Evolutionary conservation across 2,113 vertebrate genomes (phyloP).

Genomic region (Syngnathus typhle): DNA sequence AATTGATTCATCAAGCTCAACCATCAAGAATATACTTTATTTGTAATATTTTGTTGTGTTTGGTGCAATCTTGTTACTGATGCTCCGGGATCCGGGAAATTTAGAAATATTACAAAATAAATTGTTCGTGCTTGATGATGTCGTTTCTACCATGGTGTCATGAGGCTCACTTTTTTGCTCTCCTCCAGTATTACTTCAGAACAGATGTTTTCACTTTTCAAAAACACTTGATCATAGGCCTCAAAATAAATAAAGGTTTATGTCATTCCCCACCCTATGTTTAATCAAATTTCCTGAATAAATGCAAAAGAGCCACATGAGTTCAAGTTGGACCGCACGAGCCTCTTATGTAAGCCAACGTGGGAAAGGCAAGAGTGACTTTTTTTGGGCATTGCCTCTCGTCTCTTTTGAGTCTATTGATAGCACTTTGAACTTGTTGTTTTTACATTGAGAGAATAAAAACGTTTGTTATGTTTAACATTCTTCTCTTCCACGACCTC

Average conservation of each 20-base stretch:
- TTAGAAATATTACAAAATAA: too few relatives aligned
- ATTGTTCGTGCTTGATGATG: too few relatives aligned
- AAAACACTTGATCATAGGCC: too few relatives aligned
- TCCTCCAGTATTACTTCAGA: neutral
- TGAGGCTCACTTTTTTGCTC: too few relatives aligned
- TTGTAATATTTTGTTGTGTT: too few relatives aligned
- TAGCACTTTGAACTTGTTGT: slow-evolving; percentile 52
- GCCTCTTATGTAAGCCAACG: slow-evolving; percentile 40
- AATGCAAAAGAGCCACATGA: slow-evolving; percentile 12
- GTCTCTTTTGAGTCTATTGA: slow-evolving; percentile 50
- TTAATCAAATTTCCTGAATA: neutral
- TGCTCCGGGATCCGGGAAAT: too few relatives aligned
- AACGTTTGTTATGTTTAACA: slow-evolving; percentile 59
- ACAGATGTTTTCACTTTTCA: slow-evolving; percentile 32
- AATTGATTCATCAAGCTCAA: too few relatives aligned
- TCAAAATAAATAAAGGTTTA: neutral
- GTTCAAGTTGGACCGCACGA: slow-evolving; percentile 35
- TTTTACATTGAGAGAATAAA: slow-evolving; percentile 33
- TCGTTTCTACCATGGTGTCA: too few relatives aligned
- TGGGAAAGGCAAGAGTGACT: slow-evolving; percentile 34
- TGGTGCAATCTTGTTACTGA: too few relatives aligned
- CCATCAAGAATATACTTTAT: too few relatives aligned
- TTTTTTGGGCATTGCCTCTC: slow-evolving; percentile 50
- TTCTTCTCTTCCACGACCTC: slow-evolving; percentile 59
- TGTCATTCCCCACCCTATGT: neutral